Conservation (phyloP, 2,113 vertebrate genomes). For the Erinaceus europaeus region DNA sequence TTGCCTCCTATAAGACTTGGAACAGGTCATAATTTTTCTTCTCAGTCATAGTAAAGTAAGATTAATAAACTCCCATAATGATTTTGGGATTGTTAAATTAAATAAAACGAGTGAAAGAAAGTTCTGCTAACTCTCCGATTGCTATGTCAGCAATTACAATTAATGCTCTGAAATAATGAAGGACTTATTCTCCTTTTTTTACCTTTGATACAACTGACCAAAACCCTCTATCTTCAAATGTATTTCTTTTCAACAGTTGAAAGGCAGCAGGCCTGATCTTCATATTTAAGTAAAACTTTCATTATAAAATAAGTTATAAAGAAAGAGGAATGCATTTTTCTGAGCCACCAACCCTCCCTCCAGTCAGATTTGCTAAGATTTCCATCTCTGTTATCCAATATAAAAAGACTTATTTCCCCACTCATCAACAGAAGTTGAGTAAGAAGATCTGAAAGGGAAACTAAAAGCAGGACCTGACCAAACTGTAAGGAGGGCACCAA, state of each 20-base stretch:
- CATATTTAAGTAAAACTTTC: background rate
- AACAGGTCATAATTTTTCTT: background rate
- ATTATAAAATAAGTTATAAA: background rate
- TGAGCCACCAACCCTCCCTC: no score
- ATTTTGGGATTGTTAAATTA: conserved; percentile 1
- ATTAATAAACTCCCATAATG: conserved; percentile 18
- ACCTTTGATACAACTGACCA: background rate
- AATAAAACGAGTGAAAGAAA: background rate
- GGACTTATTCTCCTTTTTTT: background rate
- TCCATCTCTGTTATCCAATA: background rate
- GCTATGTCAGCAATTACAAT: background rate
- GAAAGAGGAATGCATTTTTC: background rate
- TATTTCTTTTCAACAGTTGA: background rate
- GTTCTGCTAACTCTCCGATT: background rate
- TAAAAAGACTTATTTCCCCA: background rate
- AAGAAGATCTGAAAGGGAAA: no score
- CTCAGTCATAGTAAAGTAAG: background rate
- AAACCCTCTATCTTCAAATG: background rate
- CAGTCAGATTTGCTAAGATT: no score
- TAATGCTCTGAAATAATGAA: conserved; percentile 21
- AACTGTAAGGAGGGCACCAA: no score
- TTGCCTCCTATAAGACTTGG: background rate
- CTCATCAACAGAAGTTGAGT: no score
- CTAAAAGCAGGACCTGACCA: no score
- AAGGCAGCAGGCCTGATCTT: background rate